Evolutionary conservation across 35 echinoderm and acorn worm genomes (phyloP), one percentile per base, ranked within the genome.

Genomic region (Lytechinus pictus): DNA sequence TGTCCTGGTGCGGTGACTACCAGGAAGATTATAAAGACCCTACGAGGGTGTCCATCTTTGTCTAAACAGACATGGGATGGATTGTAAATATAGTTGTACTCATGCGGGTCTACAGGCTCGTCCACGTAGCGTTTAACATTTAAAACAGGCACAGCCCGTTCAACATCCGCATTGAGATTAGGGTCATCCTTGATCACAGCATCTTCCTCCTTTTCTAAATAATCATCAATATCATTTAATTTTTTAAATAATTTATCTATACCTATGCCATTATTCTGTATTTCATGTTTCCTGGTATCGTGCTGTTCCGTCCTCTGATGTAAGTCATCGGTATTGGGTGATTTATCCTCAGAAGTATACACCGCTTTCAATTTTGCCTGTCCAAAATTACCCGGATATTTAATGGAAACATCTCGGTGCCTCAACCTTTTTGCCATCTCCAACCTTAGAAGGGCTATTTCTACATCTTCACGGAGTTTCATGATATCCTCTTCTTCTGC

Each of bases 11-110:
- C 54, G 8, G 95, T 96, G 21, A 95, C 54, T 9, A 98, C 87
- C n/a, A 97, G 24, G 5, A 97, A 89, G 9, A 98, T 28, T 24
- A 98, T 53, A 52, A 98, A 98, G 4, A 98, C 96, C 0, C 87
- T 92, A n/a, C 11, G 0, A 10, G 55, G 66, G 10, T 27, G 19
- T 53, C 91, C 66, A 54, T 28, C 10, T 6, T n/a, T 54, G 54
- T 95, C 52, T 10, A 9, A 60, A 44, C 97, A 97, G 27, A 28
- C 28, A 9, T 52, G 88, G 1, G 28, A 52, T 52, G 88, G 88
- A 12, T 52, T 44, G n/a, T 90, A 27, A 33, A 90, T 54, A 44
- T 90, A 90, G 13, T 54, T 19, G 24, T 90, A 90, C 14, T 90
- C 52, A 54, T 90, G 88, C 44, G 28, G 29, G 24, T 90, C 88